Conservation (phyloP, 2,113 vertebrate species). For the Macquaria australasica region DNA sequence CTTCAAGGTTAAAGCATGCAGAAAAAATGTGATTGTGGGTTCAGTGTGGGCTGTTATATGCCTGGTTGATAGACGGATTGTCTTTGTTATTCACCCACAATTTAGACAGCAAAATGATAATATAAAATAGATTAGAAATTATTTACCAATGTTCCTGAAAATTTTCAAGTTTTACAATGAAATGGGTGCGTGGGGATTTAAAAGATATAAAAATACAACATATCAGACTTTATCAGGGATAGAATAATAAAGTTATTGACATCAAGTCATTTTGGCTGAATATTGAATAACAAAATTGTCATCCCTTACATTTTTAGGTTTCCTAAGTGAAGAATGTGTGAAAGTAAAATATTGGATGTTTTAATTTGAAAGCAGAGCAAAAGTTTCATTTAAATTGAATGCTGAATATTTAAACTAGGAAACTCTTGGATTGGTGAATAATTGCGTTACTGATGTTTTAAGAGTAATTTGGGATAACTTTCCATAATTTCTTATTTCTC, state of each 20-base stretch:
- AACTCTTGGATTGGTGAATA: not conserved
- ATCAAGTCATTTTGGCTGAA: not conserved
- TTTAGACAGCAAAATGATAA: not conserved
- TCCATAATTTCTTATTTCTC: not conserved
- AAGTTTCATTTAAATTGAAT: not conserved
- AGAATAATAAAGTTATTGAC: not conserved
- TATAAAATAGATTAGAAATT: not conserved
- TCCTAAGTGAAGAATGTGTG: not conserved
- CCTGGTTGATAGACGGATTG: not conserved
- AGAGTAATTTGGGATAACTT: not conserved
- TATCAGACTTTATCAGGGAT: not conserved
- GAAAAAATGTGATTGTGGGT: not conserved
- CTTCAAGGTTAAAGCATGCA: slow-evolving; percentile 4
- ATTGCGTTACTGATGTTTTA: not conserved
- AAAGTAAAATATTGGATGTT: not conserved
- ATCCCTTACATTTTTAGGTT: not conserved
- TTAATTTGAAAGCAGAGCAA: not conserved
- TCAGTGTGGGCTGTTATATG: not conserved
- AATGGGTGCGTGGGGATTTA: not conserved
- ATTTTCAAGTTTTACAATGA: not conserved
- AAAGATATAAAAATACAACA: not conserved
- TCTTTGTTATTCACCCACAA: not conserved
- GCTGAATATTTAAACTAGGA: not conserved
- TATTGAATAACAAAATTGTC: not conserved
- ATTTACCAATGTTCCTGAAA: not conserved